phyloP scores from a whole-genome alignment of 2,797 vertebrate genomes.

The Semaprochilodus insignis region DNA sequence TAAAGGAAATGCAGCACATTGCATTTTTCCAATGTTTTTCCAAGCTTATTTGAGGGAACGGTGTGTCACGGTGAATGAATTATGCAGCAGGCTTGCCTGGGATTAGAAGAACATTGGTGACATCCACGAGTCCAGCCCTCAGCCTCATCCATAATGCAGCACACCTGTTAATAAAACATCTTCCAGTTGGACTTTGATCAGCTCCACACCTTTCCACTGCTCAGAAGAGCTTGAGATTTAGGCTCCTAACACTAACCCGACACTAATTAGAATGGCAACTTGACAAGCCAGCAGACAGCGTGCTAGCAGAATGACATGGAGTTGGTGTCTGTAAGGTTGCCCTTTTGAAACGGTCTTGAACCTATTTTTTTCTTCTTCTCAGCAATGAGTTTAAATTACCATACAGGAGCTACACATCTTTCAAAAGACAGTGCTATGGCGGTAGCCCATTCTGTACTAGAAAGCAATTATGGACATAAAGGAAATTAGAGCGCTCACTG shows the following conservation, averaged over 20 bases:
- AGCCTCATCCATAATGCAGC: constrained; percentile 71
- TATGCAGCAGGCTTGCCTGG: constrained; percentile 66
- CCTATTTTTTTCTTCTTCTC: neutral
- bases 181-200: constrained; percentile 74
- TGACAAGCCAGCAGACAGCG: constrained; percentile 1
- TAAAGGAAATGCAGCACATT: constrained; percentile 11
- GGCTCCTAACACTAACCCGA: constrained; percentile 8
- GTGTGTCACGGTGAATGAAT: constrained; percentile 74
- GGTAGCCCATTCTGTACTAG: too few relatives aligned
- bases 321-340: neutral
- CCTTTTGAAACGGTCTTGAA: neutral
- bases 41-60: constrained; percentile 51
- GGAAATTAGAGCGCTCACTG: neutral
- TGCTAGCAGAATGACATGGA: neutral
- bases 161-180: constrained; percentile 80
- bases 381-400: neutral
- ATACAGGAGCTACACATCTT: neutral
- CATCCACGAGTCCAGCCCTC: constrained; percentile 63
- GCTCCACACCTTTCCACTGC: constrained; percentile 40
- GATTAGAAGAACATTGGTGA: constrained; percentile 67
- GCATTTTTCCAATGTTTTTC: constrained; percentile 24
- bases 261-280: constrained; percentile 44
- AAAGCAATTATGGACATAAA: neutral
- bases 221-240: constrained; percentile 13
- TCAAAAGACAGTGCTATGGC: neutral